These are phyloP conservation scores for Salarias fasciatus DNA, from an alignment of 2,797 vertebrate genomes.

Conservation along the genomic window DNA sequence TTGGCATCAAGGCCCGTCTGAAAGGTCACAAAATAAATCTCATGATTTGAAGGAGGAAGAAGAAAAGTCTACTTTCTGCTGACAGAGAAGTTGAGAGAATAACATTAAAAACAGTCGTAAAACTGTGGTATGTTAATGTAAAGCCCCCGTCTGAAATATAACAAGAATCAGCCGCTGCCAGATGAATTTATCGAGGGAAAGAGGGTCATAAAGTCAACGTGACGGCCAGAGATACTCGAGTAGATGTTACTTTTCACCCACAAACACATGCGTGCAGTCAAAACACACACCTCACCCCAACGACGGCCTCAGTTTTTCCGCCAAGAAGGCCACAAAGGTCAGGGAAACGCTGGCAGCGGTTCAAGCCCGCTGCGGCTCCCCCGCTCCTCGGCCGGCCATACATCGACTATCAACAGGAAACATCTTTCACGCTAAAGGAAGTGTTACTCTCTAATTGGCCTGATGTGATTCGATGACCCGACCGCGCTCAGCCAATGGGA, in stretches of 20 bases:
- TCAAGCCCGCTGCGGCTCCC: conserved; percentile 54
- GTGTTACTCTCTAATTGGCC: conserved; percentile 89
- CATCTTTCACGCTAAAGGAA: conserved; percentile 95
- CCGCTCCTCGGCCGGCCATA: conserved; percentile 58
- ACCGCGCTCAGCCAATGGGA: conserved; percentile 85
- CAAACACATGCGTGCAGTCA: conserved; percentile 49
- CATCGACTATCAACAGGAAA: conserved; percentile 95
- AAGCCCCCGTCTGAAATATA: neutral
- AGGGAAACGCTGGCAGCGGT: conserved; percentile 76
- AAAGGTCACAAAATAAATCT: neutral
- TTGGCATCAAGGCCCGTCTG: neutral
- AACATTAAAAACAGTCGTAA: neutral
- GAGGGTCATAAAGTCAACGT: neutral
- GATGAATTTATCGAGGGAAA: too few species aligned
- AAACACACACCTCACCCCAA: conserved; percentile 65
- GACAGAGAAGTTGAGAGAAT: neutral
- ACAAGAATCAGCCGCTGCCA: too few species aligned
- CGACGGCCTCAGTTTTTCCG: conserved; percentile 80
- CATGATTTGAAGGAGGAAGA: neutral
- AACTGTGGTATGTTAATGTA: neutral
- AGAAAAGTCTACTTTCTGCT: neutral
- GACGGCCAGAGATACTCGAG: conserved; percentile 1
- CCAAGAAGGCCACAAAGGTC: conserved; percentile 75
- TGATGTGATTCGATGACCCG: conserved; percentile 85
- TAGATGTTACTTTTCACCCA: conserved; percentile 20